Conservation (phyloP, 2,797 vertebrate genomes). For the Euthynnus affinis region DNA sequence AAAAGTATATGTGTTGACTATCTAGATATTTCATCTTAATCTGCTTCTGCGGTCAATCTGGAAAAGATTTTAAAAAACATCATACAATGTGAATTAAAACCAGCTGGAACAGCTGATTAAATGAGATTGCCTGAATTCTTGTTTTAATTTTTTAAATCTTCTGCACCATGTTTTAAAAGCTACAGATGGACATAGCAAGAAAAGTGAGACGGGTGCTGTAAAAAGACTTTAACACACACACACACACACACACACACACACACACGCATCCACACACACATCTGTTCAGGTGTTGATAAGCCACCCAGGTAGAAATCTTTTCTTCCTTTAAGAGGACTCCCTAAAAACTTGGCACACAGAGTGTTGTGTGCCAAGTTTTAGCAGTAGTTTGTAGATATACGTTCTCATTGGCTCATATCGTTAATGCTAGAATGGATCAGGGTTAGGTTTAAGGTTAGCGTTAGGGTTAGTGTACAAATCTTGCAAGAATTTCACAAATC, state of each 20-base stretch:
- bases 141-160: background rate
- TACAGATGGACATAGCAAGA: slow-evolving; percentile 7
- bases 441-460: no score
- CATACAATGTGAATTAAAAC: background rate
- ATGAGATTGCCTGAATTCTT: background rate
- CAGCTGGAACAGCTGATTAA: background rate
- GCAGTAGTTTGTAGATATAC: no score
- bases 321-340: slow-evolving; percentile 31
- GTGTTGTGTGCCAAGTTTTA: no score
- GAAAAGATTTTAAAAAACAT: background rate
- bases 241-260: slow-evolving; percentile 1
- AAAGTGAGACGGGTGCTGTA: slow-evolving; percentile 3
- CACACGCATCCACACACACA: slow-evolving; percentile 4
- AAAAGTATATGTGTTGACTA: background rate
- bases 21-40: background rate
- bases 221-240: background rate
- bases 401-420: no score
- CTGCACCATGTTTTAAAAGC: slow-evolving; percentile 1
- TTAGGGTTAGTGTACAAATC: no score
- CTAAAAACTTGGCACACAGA: no score
- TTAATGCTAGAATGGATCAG: no score
- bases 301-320: slow-evolving; percentile 70
- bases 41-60: background rate
- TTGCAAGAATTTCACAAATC: no score
- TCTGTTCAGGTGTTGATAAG: slow-evolving; percentile 53